Conservation (phyloP, 2,888 invertebrate genomes). For the Eupithecia insigniata region DNA sequence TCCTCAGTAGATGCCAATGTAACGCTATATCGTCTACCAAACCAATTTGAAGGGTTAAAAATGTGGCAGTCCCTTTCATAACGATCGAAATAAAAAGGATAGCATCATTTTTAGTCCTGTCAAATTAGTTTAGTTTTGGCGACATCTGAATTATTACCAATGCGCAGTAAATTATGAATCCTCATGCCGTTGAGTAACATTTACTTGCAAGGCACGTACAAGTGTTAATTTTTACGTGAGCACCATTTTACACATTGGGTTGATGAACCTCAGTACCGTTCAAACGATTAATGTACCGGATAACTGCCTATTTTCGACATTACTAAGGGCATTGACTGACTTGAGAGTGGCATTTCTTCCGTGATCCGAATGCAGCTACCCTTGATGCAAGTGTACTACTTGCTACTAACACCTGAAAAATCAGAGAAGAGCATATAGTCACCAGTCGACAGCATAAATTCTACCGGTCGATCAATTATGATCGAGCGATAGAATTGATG, state of each 20-base stretch:
- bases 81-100: no score
- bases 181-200: conserved; percentile 25
- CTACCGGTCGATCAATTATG: not conserved
- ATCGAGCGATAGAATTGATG: no score
- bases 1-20: not conserved
- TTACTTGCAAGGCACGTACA: conserved; percentile 55
- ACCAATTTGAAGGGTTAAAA: no score
- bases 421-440: not conserved
- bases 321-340: conserved; percentile 45
- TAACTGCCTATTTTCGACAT: conserved; percentile 47
- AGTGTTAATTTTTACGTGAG: conserved; percentile 71
- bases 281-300: conserved; percentile 47
- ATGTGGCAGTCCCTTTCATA: no score
- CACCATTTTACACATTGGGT: conserved; percentile 61
- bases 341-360: conserved; percentile 41
- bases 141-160: conserved; percentile 8
- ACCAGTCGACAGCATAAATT: no score
- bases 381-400: conserved; percentile 38
- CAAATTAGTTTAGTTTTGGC: no score
- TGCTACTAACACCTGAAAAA: conserved; percentile 25
- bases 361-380: conserved; percentile 40
- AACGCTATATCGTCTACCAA: no score
- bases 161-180: conserved; percentile 14
- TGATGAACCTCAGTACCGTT: conserved; percentile 70
- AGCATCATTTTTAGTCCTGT: no score